phyloP scores from a whole-genome alignment of 2,888 invertebrate genomes.

The Noctuana brunneofusca region DNA sequence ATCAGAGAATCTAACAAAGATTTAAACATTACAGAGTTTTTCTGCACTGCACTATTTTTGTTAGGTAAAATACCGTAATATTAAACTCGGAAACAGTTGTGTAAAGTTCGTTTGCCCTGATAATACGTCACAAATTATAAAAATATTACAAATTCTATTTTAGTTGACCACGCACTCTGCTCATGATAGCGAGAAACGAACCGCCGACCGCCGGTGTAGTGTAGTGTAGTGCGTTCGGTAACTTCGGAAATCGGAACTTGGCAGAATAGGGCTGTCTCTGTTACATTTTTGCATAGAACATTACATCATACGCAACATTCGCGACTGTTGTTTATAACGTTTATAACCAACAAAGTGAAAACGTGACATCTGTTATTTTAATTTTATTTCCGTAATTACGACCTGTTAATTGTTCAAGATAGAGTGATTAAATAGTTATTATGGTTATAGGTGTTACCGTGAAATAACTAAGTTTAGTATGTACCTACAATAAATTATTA shows the following conservation, averaged over 20 bases:
- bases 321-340: neutral
- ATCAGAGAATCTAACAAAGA: slow-evolving; percentile 84
- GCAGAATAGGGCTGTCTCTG: slow-evolving; percentile 30
- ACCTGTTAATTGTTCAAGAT: no score
- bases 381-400: neutral
- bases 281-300: slow-evolving; percentile 8
- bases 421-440: no score
- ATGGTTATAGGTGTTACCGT: no score
- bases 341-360: neutral
- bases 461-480: no score
- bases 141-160: slow-evolving; percentile 78
- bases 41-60: slow-evolving; percentile 58
- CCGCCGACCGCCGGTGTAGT: slow-evolving; percentile 64
- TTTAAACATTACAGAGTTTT: slow-evolving; percentile 85
- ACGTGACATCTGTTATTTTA: neutral
- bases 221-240: slow-evolving; percentile 46
- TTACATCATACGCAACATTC: slow-evolving; percentile 31
- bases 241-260: slow-evolving; percentile 35
- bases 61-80: slow-evolving; percentile 54
- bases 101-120: slow-evolving; percentile 67
- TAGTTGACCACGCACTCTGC: slow-evolving; percentile 69
- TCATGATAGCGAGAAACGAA: slow-evolving; percentile 57
- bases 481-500: no score
- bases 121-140: slow-evolving; percentile 74
- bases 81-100: slow-evolving; percentile 53